Conservation (phyloP, 1,140 invertebrate genomes). For the Diabrotica virgifera region DNA sequence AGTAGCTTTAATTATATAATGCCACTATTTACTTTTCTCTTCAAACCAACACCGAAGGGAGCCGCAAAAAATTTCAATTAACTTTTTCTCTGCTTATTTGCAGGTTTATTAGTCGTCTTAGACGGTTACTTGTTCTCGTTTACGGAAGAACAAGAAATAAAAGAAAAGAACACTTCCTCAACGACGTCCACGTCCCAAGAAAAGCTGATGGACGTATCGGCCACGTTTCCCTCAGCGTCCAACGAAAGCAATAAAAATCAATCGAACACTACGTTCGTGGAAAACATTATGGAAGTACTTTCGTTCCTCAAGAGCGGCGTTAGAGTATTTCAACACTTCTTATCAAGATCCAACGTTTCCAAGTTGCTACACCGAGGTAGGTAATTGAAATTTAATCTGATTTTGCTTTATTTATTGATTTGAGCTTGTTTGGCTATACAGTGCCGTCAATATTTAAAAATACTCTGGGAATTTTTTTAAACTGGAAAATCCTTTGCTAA, state of each 20-base stretch:
- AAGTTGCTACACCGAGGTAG: conserved; percentile 55
- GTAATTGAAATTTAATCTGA: conserved; percentile 18
- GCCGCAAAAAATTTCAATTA: neutral
- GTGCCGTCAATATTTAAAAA: too few relatives aligned
- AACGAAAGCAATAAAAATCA: conserved; percentile 47
- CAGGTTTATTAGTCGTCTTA: conserved; percentile 48
- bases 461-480: too few relatives aligned
- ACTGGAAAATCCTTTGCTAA: too few relatives aligned
- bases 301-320: conserved; percentile 60
- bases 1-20: too few relatives aligned
- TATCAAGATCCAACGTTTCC: conserved; percentile 59
- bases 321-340: conserved; percentile 62
- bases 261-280: conserved; percentile 54
- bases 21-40: too few relatives aligned
- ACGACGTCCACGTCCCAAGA: conserved; percentile 25
- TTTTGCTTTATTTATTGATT: neutral
- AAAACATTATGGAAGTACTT: conserved; percentile 58
- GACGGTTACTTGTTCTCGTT: conserved; percentile 53
- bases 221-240: neutral
- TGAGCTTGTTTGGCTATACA: too few relatives aligned
- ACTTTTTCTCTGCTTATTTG: neutral
- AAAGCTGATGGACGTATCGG: conserved; percentile 25
- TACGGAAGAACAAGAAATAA: conserved; percentile 41
- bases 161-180: neutral
- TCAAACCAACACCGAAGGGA: too few relatives aligned